These are phyloP conservation scores for Periphyllus acericola DNA, from an alignment of 2,888 invertebrate genomes.

Conservation along the genomic window DNA sequence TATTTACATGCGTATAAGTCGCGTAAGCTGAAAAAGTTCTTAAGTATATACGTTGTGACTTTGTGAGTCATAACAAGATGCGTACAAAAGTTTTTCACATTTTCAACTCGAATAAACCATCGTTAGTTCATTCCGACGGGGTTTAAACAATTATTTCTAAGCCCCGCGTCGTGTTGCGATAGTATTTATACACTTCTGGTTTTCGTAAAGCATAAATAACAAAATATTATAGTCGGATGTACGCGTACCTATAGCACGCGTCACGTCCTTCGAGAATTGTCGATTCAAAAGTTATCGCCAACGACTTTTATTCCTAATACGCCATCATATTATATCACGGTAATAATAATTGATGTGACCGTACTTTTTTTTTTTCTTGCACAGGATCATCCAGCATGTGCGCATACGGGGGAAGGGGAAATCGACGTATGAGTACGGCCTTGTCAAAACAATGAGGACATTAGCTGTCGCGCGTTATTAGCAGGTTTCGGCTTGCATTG, in stretches of 20 bases:
- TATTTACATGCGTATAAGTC: background rate
- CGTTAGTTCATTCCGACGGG: slow-evolving; percentile 19
- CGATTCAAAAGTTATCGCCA: background rate
- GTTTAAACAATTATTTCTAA: slow-evolving; percentile 33
- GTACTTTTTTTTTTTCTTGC: too few species aligned
- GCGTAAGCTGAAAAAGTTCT: slow-evolving; percentile 22
- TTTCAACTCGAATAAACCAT: slow-evolving; percentile 13
- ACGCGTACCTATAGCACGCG: too few species aligned
- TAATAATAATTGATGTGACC: too few species aligned
- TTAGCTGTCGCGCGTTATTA: too few species aligned
- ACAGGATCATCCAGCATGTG: too few species aligned
- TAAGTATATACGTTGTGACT: background rate
- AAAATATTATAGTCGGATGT: too few species aligned
- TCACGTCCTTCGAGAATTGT: background rate
- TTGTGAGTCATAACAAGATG: background rate
- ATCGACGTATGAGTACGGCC: too few species aligned
- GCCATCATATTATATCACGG: too few species aligned
- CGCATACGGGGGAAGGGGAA: too few species aligned
- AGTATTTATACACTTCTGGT: background rate
- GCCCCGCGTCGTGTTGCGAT: background rate
- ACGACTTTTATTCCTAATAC: background rate
- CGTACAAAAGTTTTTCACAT: slow-evolving; percentile 45
- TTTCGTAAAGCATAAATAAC: background rate
- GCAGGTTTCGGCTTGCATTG: too few species aligned
- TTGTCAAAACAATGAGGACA: too few species aligned